phyloP scores from a whole-genome alignment of 2,888 invertebrate genomes.

The Pocota personata region DNA sequence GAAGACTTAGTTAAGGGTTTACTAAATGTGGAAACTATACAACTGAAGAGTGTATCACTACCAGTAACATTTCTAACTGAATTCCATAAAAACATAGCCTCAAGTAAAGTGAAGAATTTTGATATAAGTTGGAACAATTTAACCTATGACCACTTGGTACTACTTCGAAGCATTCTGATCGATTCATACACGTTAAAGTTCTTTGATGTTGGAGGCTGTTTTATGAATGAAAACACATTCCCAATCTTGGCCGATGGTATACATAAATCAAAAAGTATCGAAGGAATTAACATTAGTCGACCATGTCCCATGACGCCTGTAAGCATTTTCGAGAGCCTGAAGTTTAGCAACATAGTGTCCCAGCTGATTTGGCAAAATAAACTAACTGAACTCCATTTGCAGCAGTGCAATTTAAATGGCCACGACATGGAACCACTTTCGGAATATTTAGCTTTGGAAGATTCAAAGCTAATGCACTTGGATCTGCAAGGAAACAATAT shows the following conservation, averaged over 20 bases:
- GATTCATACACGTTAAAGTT: slow-evolving; percentile 71
- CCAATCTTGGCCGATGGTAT: slow-evolving; percentile 80
- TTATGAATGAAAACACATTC: slow-evolving; percentile 79
- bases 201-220: slow-evolving; percentile 77
- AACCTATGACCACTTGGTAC: slow-evolving; percentile 50
- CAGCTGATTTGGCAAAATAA: slow-evolving; percentile 79
- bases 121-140: slow-evolving; percentile 77
- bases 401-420: slow-evolving; percentile 78
- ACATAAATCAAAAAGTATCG: slow-evolving; percentile 77
- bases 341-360: slow-evolving; percentile 76
- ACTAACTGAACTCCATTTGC: slow-evolving; percentile 77
- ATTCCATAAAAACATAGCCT: slow-evolving; percentile 72
- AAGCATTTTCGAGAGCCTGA: slow-evolving; percentile 77
- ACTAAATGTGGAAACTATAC: slow-evolving; percentile 68
- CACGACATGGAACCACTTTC: slow-evolving; percentile 79
- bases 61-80: slow-evolving; percentile 76
- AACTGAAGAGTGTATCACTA: slow-evolving; percentile 76
- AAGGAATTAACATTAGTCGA: slow-evolving; percentile 76
- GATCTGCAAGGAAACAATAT: slow-evolving; percentile 79
- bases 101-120: slow-evolving; percentile 75
- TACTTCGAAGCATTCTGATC: slow-evolving; percentile 76
- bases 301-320: slow-evolving; percentile 73
- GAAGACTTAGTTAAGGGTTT: slow-evolving; percentile 73
- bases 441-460: slow-evolving; percentile 76
- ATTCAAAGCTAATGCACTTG: slow-evolving; percentile 75